Percentiles rank a stretch among this genome's conserved stretches.
phyloP scores from a whole-genome alignment of 2,113 vertebrate species.

The Dunckerocampus dactyliophorus region DNA sequence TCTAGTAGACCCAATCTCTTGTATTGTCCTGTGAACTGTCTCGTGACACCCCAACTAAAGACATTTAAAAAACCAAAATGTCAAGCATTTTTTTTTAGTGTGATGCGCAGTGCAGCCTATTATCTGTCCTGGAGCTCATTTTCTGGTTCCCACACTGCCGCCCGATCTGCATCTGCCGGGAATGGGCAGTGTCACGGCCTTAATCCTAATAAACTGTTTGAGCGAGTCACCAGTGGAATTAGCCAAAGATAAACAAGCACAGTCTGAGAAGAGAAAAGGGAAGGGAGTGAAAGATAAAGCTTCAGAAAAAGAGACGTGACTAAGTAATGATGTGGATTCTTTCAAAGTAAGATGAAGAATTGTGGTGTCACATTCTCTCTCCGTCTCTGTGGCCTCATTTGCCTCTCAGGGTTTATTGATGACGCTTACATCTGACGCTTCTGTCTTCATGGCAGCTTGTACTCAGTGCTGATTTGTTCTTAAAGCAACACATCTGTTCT shows the following conservation, averaged over 20 bases:
- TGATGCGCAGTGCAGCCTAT: slow-evolving; percentile 43
- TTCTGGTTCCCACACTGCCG: slow-evolving; percentile 65
- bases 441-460: slow-evolving; percentile 9
- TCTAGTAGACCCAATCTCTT: too few relatives aligned
- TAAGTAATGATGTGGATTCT: slow-evolving; percentile 30
- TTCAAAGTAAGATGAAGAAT: slow-evolving; percentile 36
- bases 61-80: not conserved
- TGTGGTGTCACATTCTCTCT: slow-evolving; percentile 33
- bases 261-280: slow-evolving; percentile 20
- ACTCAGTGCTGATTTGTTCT: slow-evolving; percentile 5
- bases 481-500: slow-evolving; percentile 2
- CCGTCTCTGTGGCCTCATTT: slow-evolving; percentile 27
- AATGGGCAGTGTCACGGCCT: slow-evolving; percentile 43
- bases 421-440: slow-evolving; percentile 20
- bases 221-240: slow-evolving; percentile 55
- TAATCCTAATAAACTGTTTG: slow-evolving; percentile 68
- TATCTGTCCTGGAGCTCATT: slow-evolving; percentile 60
- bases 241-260: slow-evolving; percentile 60
- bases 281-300: slow-evolving; percentile 17
- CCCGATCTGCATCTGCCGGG: slow-evolving; percentile 57
- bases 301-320: slow-evolving; percentile 10
- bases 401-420: slow-evolving; percentile 11
- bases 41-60: not conserved
- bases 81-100: slow-evolving; percentile 16
- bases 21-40: too few relatives aligned